Evolutionary conservation across 2,797 vertebrate species (phyloP).

Genomic region (Sardinella longiceps): DNA sequence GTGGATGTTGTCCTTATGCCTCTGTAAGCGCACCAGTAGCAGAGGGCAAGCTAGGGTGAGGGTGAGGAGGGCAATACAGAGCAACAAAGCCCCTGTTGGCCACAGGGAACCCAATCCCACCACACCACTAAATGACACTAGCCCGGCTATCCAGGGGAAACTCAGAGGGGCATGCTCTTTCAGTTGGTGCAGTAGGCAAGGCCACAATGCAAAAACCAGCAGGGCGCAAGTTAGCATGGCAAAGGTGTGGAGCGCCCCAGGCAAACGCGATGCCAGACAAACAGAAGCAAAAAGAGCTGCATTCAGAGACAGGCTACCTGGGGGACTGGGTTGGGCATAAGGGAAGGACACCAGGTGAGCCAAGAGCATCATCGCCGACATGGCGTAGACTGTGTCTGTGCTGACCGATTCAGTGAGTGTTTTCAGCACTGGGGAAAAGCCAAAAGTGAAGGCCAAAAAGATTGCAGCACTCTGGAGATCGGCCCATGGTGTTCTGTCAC

Average conservation of each 20-base stretch:
- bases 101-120: conserved; percentile 78
- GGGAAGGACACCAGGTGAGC: conserved; percentile 95
- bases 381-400: conserved; percentile 96
- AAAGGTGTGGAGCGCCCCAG: conserved; percentile 89
- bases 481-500: conserved; percentile 80
- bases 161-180: conserved; percentile 75
- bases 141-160: conserved; percentile 80
- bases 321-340: conserved; percentile 81
- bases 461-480: conserved; percentile 91
- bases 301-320: conserved; percentile 93
- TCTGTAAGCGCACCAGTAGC: conserved; percentile 87
- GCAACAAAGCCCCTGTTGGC: conserved; percentile 80
- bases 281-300: conserved; percentile 96
- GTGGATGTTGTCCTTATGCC: conserved; percentile 96
- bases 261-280: conserved; percentile 92
- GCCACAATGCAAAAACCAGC: conserved; percentile 95
- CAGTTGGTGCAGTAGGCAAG: conserved; percentile 89
- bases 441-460: conserved; percentile 93
- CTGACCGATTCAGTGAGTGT: conserved; percentile 96
- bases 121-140: conserved; percentile 80
- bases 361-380: conserved; percentile 92
- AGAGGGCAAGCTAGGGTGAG: conserved; percentile 88
- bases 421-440: conserved; percentile 93
- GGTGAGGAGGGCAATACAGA: conserved; percentile 78
- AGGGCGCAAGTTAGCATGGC: conserved; percentile 93